Percentiles rank a stretch among this genome's conserved stretches.
Conservation (phyloP, 2,113 vertebrate species). For the Silurus glanis region DNA sequence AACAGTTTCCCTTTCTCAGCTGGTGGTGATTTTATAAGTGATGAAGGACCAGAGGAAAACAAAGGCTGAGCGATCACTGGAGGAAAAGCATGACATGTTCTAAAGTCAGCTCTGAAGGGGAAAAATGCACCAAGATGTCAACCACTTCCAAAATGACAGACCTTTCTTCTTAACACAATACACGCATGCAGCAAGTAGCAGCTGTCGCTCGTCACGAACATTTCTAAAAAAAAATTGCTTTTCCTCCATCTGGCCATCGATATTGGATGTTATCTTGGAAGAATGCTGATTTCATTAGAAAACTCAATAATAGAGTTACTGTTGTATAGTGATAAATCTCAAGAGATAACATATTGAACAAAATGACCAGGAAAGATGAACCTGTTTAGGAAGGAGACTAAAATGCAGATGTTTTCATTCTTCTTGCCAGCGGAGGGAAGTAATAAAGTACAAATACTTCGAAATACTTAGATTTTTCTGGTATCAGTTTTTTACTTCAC, state of each 20-base stretch:
- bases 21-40: constrained; percentile 6
- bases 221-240: neutral
- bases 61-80: neutral
- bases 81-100: neutral
- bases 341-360: neutral
- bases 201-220: neutral
- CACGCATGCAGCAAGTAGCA: neutral
- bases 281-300: neutral
- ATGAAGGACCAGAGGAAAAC: neutral
- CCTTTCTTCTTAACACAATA: neutral
- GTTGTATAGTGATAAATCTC: neutral
- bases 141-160: neutral
- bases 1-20: neutral
- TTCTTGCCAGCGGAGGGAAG: too few relatives aligned
- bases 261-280: neutral
- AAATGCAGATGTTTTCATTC: too few relatives aligned
- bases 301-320: too few relatives aligned
- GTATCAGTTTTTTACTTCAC: too few relatives aligned
- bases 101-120: neutral
- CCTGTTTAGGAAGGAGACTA: neutral
- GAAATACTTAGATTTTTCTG: too few relatives aligned
- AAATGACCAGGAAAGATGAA: neutral
- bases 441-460: too few relatives aligned
- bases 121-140: neutral
- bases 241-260: neutral